Evolutionary conservation across 1,140 invertebrate genomes (phyloP), one percentile per base, ranked within the genome.

Genomic region (Mesaphorura yosii): DNA sequence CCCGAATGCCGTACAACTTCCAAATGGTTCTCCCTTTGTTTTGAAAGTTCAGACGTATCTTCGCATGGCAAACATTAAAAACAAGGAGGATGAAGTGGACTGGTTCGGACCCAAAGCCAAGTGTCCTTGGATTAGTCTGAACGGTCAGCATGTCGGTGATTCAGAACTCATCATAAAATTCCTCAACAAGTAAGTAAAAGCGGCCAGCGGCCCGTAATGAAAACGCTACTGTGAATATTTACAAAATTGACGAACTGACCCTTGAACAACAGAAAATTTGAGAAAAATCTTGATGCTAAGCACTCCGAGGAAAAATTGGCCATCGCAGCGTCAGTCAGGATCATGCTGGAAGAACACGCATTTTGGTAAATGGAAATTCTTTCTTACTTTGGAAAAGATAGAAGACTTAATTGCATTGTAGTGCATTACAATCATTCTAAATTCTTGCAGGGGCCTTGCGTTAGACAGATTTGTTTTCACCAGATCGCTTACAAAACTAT

Each of bases 51-150:
- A 62, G 48, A 64, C 62, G 10, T 56, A 31, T 45, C 19, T 56
- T 6, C 26, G 54, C 3, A 41, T 51, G 37, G 39, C 48, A 7
- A 45, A 42, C 15, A 31, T 50, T 3, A n/a, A 34, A 3, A 44
- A 50, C 19, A 17, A 56, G 26, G 31, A 44, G 7, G 42, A 53
- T 54, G n/a, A 39, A 2, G 10, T 17, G 12, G 47, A 65, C 38
- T 62, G 62, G 12, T 27, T 57, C n/a, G 59, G 62, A 41, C 59
- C 64, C 23, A 49, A 62, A 1, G 65, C 64, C 53, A 62, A 69
- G 55, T 62, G 53, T 23, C 73, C 73, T 1, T 75, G 72, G 72
- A 72, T 75, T 5, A 46, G 25, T 5, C 7, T 46, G 6, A 46
- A 46, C 19, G 44, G 44, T 5, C 6, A n/a, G 4, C 23, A 46